Evolutionary conservation across 2,113 vertebrate species (phyloP).

Genomic region (Agelaius phoeniceus): DNA sequence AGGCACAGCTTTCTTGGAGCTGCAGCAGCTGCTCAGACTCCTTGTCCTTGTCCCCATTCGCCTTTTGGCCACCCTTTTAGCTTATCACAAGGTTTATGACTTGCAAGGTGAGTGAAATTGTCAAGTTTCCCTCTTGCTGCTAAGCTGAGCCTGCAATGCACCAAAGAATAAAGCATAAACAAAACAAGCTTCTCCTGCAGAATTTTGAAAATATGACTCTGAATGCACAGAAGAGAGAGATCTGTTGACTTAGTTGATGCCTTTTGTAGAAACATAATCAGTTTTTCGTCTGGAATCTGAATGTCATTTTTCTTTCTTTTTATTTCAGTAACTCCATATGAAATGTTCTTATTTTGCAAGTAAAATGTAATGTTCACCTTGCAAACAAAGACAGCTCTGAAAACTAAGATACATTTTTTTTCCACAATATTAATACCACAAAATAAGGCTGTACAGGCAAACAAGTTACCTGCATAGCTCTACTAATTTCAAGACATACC

Average conservation of each 20-base stretch:
- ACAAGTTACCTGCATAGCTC: neutral
- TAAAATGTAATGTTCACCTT: neutral
- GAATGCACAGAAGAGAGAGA: neutral
- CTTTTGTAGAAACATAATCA: neutral
- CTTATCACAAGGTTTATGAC: neutral
- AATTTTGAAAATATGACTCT: neutral
- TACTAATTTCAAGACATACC: neutral
- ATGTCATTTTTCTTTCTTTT: neutral
- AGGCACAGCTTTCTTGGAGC: neutral
- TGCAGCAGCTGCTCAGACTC: neutral
- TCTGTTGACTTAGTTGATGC: neutral
- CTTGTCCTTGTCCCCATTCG: neutral
- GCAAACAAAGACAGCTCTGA: neutral
- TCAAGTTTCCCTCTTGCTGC: neutral
- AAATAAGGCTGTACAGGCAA: neutral
- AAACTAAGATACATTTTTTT: neutral
- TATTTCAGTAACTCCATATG: neutral
- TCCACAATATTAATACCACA: neutral
- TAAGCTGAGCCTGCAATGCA: neutral
- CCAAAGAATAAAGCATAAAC: neutral
- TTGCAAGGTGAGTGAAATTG: neutral
- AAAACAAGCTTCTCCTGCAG: neutral
- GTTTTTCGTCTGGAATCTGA: neutral
- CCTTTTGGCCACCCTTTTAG: neutral
- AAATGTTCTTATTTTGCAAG: neutral